phyloP scores from a whole-genome alignment of 2,797 vertebrate genomes.

The Aratinga solstitialis region DNA sequence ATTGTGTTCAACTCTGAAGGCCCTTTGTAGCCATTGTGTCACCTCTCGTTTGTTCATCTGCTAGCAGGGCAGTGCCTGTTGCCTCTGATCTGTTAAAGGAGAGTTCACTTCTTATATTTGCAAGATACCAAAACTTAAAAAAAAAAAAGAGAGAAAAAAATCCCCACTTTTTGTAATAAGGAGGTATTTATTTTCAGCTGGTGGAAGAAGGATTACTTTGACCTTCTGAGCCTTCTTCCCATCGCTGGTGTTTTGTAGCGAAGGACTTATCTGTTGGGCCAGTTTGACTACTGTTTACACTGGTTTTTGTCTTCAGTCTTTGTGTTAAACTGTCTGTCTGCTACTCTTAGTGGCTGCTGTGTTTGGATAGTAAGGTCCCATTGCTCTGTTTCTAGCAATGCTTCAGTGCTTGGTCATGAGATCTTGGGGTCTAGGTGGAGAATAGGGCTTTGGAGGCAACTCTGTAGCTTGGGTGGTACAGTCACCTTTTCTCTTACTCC shows the following conservation, averaged over 20 bases:
- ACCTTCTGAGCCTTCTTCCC: not conserved
- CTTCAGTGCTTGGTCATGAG: not conserved
- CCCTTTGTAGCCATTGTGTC: not conserved
- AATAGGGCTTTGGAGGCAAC: not conserved
- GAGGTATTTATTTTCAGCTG: not conserved
- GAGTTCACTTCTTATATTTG: not conserved
- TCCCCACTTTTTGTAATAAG: not conserved
- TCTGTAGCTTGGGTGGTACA: not conserved
- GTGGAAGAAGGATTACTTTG: not conserved
- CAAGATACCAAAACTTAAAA: not conserved
- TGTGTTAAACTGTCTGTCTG: not conserved
- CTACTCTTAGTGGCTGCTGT: not conserved
- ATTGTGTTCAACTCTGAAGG: not conserved
- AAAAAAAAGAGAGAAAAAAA: not conserved
- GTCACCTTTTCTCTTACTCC: not conserved
- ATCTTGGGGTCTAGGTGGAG: not conserved
- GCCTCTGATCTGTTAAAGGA: not conserved
- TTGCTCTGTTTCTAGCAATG: not conserved
- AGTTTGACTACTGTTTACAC: not conserved
- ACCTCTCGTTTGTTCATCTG: fast-evolving
- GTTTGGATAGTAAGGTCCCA: not conserved
- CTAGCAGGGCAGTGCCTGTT: not conserved
- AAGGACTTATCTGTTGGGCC: not conserved
- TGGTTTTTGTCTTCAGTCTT: not conserved
- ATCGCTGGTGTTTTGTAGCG: not conserved